Conservation (phyloP, 2,888 invertebrate genomes). For the Drosophila flavopinicola region DNA sequence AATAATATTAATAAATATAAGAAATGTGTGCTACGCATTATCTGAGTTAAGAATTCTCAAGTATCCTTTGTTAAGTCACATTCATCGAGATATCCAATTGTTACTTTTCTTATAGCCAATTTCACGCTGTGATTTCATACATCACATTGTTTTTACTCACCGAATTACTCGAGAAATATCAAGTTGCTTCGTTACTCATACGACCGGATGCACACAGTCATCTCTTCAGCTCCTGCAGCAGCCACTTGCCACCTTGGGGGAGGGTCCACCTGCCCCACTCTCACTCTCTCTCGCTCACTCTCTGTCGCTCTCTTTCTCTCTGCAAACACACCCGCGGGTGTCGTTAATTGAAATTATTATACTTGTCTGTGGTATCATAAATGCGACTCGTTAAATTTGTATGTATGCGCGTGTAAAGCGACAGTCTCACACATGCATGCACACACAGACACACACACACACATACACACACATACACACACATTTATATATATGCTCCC, state of each 20-base stretch:
- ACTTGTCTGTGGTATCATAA: slow-evolving; percentile 79
- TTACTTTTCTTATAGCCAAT: background rate
- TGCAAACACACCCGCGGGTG: slow-evolving; percentile 75
- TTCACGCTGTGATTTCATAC: background rate
- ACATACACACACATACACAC: no score
- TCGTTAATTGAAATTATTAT: slow-evolving; percentile 79
- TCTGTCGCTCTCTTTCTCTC: background rate
- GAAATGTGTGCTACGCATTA: no score
- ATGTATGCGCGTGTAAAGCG: slow-evolving; percentile 66
- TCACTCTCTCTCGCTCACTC: background rate
- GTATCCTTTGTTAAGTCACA: background rate
- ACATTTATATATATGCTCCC: slow-evolving; percentile 19
- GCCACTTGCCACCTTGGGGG: background rate
- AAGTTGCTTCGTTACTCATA: slow-evolving; percentile 6
- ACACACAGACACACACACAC: slow-evolving; percentile 3
- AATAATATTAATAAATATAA: no score
- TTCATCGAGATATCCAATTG: background rate
- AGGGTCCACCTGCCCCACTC: no score
- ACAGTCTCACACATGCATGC: slow-evolving; percentile 43
- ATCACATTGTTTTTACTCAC: background rate
- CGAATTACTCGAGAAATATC: slow-evolving; percentile 7
- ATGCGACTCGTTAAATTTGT: slow-evolving; percentile 79
- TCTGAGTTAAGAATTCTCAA: background rate
- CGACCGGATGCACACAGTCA: slow-evolving; percentile 22
- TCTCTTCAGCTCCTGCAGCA: slow-evolving; percentile 16